Percentiles rank a stretch among this genome's conserved stretches.
Evolutionary conservation across 2,797 vertebrate species (phyloP).

Genomic region (Crypturellus tataupa): DNA sequence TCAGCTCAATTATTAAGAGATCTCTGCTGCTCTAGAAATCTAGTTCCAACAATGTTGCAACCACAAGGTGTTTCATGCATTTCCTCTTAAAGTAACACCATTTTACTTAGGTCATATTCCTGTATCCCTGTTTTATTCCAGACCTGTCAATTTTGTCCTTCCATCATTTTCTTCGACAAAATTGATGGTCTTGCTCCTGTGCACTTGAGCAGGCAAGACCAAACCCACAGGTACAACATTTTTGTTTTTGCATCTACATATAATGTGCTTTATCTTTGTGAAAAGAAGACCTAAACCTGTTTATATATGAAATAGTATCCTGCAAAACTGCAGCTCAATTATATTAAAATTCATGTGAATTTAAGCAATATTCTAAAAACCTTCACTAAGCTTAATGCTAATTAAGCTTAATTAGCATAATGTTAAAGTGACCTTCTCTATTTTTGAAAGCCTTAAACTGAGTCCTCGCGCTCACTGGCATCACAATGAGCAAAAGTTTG

Average conservation of each 20-base stretch:
- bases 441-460: background rate
- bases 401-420: background rate
- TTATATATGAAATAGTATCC: background rate
- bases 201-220: conserved; percentile 85
- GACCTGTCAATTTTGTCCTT: conserved; percentile 86
- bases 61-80: background rate
- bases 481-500: background rate
- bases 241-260: background rate
- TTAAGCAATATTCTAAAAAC: background rate
- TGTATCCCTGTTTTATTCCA: conserved; percentile 43
- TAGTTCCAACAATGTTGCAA: background rate
- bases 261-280: background rate
- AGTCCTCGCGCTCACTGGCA: background rate
- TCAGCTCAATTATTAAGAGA: background rate
- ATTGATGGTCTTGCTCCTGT: conserved; percentile 86
- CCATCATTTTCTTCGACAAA: conserved; percentile 88
- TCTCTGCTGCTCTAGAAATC: background rate
- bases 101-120: background rate
- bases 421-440: background rate
- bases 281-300: background rate
- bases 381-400: background rate
- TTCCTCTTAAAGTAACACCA: background rate
- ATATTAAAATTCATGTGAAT: background rate
- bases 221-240: conserved; percentile 82
- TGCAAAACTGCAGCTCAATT: background rate